Conservation (phyloP, 2,113 vertebrate genomes). For the Hypanus sabinus region DNA sequence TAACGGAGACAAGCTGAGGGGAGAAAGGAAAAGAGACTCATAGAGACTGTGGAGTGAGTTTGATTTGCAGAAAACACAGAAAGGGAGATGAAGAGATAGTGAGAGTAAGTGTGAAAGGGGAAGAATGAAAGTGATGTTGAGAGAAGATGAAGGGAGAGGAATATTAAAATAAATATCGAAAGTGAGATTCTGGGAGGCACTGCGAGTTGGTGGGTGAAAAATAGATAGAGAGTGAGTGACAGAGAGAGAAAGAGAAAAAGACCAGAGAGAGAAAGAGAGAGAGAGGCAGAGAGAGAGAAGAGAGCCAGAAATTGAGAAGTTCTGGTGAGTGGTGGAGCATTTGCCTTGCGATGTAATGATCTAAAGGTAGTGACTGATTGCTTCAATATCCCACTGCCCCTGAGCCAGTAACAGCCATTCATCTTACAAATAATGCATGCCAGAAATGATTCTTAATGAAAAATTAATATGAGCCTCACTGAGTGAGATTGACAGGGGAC, state of each 20-base stretch:
- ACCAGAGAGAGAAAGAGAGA: background rate
- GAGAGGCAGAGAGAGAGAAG: background rate
- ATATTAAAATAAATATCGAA: background rate
- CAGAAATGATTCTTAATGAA: slow-evolving; percentile 42
- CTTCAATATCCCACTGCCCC: slow-evolving; percentile 40
- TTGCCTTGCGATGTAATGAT: slow-evolving; percentile 38
- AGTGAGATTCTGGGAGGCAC: background rate
- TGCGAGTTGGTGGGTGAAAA: background rate
- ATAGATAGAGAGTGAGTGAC: background rate
- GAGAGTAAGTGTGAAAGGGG: background rate
- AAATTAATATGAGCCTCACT: slow-evolving; percentile 42
- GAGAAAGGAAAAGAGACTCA: too few species aligned
- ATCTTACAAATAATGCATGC: slow-evolving; percentile 42
- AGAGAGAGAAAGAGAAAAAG: background rate
- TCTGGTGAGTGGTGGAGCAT: background rate
- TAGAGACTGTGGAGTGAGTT: too few species aligned
- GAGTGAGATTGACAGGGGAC: slow-evolving; percentile 42
- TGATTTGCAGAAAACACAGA: background rate
- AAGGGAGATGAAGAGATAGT: background rate
- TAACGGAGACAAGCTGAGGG: too few species aligned
- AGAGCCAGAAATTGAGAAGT: background rate
- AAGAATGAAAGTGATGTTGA: background rate
- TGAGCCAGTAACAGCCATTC: slow-evolving; percentile 39
- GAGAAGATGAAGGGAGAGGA: too few species aligned
- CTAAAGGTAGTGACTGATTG: slow-evolving; percentile 43